Evolutionary conservation across 2,888 invertebrate genomes (phyloP), one percentile per base, ranked within the genome.

Genomic region (Megamerina dolium): DNA sequence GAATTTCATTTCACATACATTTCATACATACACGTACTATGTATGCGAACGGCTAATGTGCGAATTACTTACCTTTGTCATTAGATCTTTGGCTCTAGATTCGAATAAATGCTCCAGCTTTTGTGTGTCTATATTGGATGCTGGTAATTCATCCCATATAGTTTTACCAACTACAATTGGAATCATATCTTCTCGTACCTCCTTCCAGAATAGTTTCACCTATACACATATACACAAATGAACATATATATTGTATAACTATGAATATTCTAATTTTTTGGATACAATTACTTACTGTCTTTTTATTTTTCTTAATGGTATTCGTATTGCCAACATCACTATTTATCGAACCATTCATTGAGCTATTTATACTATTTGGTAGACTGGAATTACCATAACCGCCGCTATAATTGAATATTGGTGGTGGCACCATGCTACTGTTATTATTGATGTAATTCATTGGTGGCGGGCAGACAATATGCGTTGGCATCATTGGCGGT

Each of bases 31-130:
- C n/a, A n/a, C n/a, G n/a, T n/a, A n/a, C n/a, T n/a, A n/a, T n/a
- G n/a, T n/a, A n/a, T n/a, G n/a, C n/a, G n/a, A n/a, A n/a, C n/a
- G n/a, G n/a, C n/a, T n/a, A n/a, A n/a, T n/a, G n/a, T n/a, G n/a
- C n/a, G n/a, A n/a, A n/a, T n/a, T n/a, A 55, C 76, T 72, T 74
- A 91, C 91, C 89, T 96, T 96, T 52, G 88, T 85, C 60, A 92
- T 81, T 59, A 94, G 77, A 75, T 97, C 99, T 75, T 94, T 95
- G 52, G 92, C 89, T 61, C 93, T 81, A 23, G 92, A 92, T 73
- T 99, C 99, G 72, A 99, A 99, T 47, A 99, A 77, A 73, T 95
- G 92, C 66, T 97, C 95, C 59, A 99, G 73, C 73, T 91, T 91
- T 59, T 89, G 85, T 6, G 87, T 89, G 68, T 99, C 97, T 19